phyloP scores from a whole-genome alignment of 2,888 invertebrate species.

The Scaptomyza reducta region DNA sequence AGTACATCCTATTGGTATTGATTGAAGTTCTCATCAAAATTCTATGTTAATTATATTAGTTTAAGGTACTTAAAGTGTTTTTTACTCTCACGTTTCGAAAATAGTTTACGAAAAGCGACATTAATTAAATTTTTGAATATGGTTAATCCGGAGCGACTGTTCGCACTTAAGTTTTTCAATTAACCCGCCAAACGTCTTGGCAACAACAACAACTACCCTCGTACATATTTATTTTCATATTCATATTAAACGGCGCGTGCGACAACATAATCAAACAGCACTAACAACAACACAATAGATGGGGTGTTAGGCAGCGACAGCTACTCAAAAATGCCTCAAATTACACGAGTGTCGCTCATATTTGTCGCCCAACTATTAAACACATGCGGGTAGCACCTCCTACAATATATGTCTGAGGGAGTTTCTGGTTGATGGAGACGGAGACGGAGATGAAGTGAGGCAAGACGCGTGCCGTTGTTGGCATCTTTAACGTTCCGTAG shows the following conservation, averaged over 20 bases:
- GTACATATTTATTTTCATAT: constrained; percentile 64
- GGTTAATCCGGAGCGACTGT: constrained; percentile 81
- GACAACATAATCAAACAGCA: constrained; percentile 82
- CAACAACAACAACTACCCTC: constrained; percentile 57
- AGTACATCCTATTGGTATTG: not conserved
- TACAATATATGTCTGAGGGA: constrained; percentile 1
- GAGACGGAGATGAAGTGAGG: not conserved
- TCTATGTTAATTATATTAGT: not conserved
- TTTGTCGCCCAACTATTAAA: constrained; percentile 68
- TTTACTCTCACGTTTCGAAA: constrained; percentile 16
- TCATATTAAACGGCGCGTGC: constrained; percentile 82
- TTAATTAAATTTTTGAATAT: constrained; percentile 80
- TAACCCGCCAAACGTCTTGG: constrained; percentile 69
- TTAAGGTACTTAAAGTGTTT: too few species aligned
- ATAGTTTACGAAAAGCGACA: constrained; percentile 67
- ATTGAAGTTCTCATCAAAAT: not conserved
- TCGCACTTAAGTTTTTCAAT: constrained; percentile 81
- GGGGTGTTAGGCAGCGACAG: constrained; percentile 8
- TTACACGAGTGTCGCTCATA: constrained; percentile 60
- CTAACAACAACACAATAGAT: not conserved
- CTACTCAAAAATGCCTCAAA: constrained; percentile 68
- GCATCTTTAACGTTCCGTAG: constrained; percentile 20
- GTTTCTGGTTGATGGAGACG: too few species aligned
- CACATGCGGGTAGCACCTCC: constrained; percentile 59
- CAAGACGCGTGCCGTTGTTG: constrained; percentile 61